Percentiles rank a stretch among this genome's conserved stretches.
phyloP scores from a whole-genome alignment of 2,113 vertebrate species.

The Hydropotes inermis region DNA sequence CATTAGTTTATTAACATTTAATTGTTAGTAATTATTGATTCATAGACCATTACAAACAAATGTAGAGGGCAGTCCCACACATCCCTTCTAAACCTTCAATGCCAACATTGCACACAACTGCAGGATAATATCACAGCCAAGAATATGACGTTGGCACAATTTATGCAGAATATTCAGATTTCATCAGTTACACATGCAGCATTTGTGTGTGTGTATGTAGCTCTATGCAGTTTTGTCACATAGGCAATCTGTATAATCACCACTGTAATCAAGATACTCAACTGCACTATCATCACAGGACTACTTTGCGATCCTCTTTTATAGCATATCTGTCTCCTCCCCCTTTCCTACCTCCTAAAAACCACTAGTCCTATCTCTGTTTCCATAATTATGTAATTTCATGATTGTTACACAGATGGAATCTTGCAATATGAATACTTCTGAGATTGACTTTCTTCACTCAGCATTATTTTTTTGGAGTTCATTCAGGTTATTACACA shows the following conservation, averaged over 20 bases:
- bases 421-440: background rate
- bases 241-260: background rate
- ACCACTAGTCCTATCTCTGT: background rate
- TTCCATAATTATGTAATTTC: background rate
- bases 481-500: background rate
- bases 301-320: background rate
- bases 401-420: background rate
- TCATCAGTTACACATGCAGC: background rate
- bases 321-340: background rate
- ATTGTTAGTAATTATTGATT: conserved; percentile 12
- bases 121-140: background rate
- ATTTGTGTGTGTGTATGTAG: background rate
- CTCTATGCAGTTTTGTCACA: background rate
- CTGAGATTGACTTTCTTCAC: background rate
- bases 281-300: background rate
- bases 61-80: background rate
- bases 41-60: background rate
- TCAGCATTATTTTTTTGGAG: background rate
- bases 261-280: background rate
- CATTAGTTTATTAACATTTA: background rate
- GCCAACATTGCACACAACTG: background rate
- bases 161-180: background rate
- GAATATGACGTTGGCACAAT: background rate
- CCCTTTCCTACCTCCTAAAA: background rate
- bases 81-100: background rate